Evolutionary conservation across 2,888 invertebrate species (phyloP).

Genomic region (Melitaea athalia): DNA sequence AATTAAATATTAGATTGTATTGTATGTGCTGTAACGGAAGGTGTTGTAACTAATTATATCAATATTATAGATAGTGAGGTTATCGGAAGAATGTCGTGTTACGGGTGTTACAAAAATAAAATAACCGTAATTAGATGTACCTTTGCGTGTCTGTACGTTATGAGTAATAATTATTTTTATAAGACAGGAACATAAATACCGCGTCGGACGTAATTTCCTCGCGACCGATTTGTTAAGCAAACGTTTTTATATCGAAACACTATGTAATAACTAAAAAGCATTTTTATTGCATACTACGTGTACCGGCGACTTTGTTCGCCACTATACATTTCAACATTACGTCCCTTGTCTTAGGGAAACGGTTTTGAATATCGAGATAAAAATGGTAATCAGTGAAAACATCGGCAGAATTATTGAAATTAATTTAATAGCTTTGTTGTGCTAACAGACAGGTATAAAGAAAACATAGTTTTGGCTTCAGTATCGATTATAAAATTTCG

Average conservation of each 20-base stretch:
- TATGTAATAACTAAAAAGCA: not conserved
- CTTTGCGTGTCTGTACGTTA: not conserved
- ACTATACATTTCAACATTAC: no score
- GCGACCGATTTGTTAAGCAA: constrained; percentile 55
- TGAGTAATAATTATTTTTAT: constrained; percentile 6
- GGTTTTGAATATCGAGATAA: no score
- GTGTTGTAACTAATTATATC: not conserved
- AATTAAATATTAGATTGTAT: not conserved
- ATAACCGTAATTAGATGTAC: not conserved
- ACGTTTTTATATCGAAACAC: constrained; percentile 47
- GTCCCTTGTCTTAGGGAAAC: no score
- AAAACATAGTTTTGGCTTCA: no score
- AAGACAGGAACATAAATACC: constrained; percentile 11
- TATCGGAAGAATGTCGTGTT: not conserved
- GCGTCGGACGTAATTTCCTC: constrained; percentile 43
- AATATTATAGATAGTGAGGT: not conserved
- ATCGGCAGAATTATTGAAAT: no score
- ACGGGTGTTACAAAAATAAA: not conserved
- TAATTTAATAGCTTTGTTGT: no score
- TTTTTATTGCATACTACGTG: no score
- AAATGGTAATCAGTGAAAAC: no score
- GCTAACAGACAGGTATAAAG: no score
- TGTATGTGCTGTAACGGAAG: not conserved
- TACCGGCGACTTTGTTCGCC: no score
- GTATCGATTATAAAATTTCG: no score